A percentile compares a stretch with the other conserved stretches of the same genome.
phyloP scores from a whole-genome alignment of 2,888 invertebrate genomes.

The Drosophila kambysellisi region DNA sequence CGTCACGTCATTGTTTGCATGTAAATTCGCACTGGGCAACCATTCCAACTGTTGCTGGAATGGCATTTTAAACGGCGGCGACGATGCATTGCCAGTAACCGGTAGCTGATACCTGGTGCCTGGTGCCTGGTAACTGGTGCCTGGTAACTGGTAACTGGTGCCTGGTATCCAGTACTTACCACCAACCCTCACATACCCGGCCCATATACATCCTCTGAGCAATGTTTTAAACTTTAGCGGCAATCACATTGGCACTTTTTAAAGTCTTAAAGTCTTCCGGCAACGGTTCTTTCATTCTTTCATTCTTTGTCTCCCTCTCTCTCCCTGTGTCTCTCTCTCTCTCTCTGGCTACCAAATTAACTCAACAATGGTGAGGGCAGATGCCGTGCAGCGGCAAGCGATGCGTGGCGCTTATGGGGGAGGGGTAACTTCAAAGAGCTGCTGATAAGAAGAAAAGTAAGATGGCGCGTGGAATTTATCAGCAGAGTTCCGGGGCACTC shows the following conservation, averaged over 20 bases:
- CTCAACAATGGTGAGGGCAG: constrained; percentile 64
- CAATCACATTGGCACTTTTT: constrained; percentile 32
- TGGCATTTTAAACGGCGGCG: constrained; percentile 14
- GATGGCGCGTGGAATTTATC: constrained; percentile 65
- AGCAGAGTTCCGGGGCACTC: constrained; percentile 27
- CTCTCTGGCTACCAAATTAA: constrained; percentile 63
- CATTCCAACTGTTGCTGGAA: constrained; percentile 38
- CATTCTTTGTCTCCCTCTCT: background rate
- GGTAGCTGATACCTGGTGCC: constrained; percentile 11
- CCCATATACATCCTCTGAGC: background rate
- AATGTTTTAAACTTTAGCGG: constrained; percentile 19
- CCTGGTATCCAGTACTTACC: background rate
- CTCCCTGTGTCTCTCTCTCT: background rate
- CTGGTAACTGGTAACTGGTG: background rate
- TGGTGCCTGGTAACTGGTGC: constrained; percentile 1
- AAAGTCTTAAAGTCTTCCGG: constrained; percentile 49
- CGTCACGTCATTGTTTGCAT: constrained; percentile 79
- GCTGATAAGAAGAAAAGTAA: constrained; percentile 72
- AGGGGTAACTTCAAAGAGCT: constrained; percentile 65
- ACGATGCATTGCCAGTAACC: constrained; percentile 17
- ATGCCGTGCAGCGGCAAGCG: background rate
- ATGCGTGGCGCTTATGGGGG: background rate
- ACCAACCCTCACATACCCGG: background rate
- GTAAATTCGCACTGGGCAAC: constrained; percentile 60
- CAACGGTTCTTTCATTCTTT: constrained; percentile 10